Conservation (phyloP, 2,797 vertebrate genomes). For the Muscicapa striata region DNA sequence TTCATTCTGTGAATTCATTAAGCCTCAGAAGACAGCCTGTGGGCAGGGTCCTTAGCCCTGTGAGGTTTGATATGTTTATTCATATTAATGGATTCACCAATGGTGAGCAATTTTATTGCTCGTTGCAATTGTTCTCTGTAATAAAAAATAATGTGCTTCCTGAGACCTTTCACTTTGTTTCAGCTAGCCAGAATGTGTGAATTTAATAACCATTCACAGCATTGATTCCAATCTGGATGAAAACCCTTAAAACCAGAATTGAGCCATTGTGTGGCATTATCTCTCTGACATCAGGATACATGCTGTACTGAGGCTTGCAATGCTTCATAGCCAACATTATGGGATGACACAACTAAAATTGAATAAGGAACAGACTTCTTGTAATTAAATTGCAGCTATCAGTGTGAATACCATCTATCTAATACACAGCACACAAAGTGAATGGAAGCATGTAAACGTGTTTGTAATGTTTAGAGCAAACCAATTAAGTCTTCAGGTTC, state of each 20-base stretch:
- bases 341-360: conserved; percentile 54
- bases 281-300: conserved; percentile 15
- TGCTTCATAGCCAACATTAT: conserved; percentile 52
- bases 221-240: conserved; percentile 54
- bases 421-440: conserved; percentile 35
- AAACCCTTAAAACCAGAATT: conserved; percentile 21
- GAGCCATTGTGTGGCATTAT: conserved; percentile 24
- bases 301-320: conserved; percentile 17
- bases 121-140: background rate
- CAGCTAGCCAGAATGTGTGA: conserved; percentile 22
- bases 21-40: background rate
- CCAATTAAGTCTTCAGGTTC: conserved; percentile 63
- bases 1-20: conserved; percentile 24
- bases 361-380: conserved; percentile 46
- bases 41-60: background rate
- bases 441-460: conserved; percentile 49
- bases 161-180: conserved; percentile 37
- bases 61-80: conserved; percentile 7
- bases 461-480: conserved; percentile 64
- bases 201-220: conserved; percentile 51
- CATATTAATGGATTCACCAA: background rate
- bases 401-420: conserved; percentile 58
- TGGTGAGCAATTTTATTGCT: background rate
- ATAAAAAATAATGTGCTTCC: conserved; percentile 6
- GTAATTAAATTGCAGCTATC: conserved; percentile 70